phyloP scores from a whole-genome alignment of 2,113 vertebrate species.

The Camarhynchus parvulus region DNA sequence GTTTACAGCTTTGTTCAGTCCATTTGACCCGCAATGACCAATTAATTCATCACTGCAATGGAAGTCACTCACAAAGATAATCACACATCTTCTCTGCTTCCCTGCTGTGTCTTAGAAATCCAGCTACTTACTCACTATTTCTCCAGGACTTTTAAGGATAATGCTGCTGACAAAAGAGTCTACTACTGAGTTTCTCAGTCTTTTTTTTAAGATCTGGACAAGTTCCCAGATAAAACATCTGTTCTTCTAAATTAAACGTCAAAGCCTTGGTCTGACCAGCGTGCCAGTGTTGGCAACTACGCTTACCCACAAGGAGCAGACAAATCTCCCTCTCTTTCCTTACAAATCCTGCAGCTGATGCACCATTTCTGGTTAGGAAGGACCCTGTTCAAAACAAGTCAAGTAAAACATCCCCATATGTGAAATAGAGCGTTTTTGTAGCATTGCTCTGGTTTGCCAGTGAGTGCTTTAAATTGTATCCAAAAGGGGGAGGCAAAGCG shows the following conservation, averaged over 20 bases:
- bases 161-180: not conserved
- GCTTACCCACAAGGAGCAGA: not conserved
- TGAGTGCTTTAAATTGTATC: not conserved
- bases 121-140: not conserved
- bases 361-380: not conserved
- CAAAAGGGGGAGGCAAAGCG: not conserved
- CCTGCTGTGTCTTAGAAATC: not conserved
- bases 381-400: not conserved
- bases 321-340: not conserved
- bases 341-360: not conserved
- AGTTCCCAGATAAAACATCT: constrained; percentile 62
- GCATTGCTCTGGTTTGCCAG: not conserved
- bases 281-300: not conserved
- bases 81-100: not conserved
- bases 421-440: not conserved
- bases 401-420: not conserved
- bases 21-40: not conserved
- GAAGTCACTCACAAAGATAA: not conserved
- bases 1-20: not conserved
- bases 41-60: not conserved
- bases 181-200: not conserved
- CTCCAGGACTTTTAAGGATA: not conserved
- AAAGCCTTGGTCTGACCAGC: not conserved
- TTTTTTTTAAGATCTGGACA: not conserved
- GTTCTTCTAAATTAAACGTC: constrained; percentile 27